Percentiles rank a stretch among this genome's conserved stretches.
phyloP scores from a whole-genome alignment of 2,797 vertebrate genomes.

The Hephaestus fuliginosus region DNA sequence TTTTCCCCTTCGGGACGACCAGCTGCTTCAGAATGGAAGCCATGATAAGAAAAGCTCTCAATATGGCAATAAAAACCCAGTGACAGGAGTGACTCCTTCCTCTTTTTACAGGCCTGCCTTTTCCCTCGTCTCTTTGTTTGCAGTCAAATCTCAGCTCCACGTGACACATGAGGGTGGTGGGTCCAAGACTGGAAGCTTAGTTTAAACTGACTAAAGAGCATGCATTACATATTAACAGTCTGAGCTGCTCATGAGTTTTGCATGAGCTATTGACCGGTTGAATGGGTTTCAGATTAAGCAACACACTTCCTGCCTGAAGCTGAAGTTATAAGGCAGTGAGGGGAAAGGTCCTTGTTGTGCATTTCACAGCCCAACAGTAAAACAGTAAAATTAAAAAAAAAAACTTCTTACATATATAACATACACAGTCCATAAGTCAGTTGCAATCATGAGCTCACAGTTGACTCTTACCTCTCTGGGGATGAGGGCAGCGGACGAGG shows the following conservation, averaged over 20 bases:
- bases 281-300: background rate
- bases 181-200: background rate
- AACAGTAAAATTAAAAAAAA: background rate
- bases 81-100: conserved; percentile 69
- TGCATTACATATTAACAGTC: background rate
- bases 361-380: conserved; percentile 47
- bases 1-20: conserved; percentile 61
- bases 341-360: conserved; percentile 47
- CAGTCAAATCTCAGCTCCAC: conserved; percentile 52
- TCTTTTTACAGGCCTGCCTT: conserved; percentile 58
- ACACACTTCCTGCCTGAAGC: conserved; percentile 5
- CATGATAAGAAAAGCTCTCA: conserved; percentile 65
- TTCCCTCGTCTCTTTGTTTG: conserved; percentile 62
- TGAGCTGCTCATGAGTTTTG: background rate
- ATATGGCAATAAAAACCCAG: conserved; percentile 51
- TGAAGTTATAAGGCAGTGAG: background rate
- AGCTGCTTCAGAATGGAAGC: conserved; percentile 78
- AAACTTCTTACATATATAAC: background rate
- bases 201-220: conserved; percentile 17
- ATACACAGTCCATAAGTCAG: background rate
- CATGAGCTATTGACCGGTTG: background rate
- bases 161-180: conserved; percentile 44
- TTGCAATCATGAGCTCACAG: background rate
- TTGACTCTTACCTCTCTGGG: conserved; percentile 70
- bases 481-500: conserved; percentile 51